A percentile compares a stretch with the other conserved stretches of the same genome.
Evolutionary conservation across 2,888 invertebrate genomes (phyloP).

Genomic region (Caenorhabditis panamensis): DNA sequence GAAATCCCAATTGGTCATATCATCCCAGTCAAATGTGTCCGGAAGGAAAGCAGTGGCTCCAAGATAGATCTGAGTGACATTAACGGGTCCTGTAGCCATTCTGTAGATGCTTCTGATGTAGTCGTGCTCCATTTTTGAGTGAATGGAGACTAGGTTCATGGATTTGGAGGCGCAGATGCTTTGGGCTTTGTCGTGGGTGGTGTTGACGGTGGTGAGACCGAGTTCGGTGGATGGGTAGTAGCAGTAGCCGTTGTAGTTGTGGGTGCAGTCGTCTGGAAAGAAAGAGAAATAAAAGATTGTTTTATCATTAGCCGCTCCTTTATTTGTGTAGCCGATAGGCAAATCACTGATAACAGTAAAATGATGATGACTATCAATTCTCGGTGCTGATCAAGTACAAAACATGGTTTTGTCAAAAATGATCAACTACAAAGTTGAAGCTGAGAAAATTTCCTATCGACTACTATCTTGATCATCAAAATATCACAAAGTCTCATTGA

Average conservation of each 20-base stretch:
- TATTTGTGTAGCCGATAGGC: no score
- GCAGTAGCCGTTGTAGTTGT: conserved; percentile 34
- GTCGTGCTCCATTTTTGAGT: conserved; percentile 21
- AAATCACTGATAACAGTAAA: background rate
- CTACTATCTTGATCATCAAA: background rate
- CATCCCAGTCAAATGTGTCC: conserved; percentile 1
- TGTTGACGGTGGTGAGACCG: conserved; percentile 8
- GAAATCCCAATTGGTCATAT: conserved; percentile 10
- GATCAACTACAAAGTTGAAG: background rate
- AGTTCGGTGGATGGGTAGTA: conserved; percentile 27
- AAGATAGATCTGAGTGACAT: background rate
- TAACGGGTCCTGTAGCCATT: background rate
- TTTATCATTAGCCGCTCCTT: background rate
- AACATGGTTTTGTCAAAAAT: no score
- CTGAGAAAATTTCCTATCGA: background rate
- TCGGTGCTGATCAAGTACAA: no score
- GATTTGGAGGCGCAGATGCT: conserved; percentile 26
- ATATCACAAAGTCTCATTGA: background rate
- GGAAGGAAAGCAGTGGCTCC: conserved; percentile 5
- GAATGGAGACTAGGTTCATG: conserved; percentile 11
- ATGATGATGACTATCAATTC: no score
- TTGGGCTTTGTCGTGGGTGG: conserved; percentile 17
- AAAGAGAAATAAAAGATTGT: background rate
- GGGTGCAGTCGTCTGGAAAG: conserved; percentile 3
- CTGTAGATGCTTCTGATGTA: conserved; percentile 1